Base-by-base conservation (phyloP, 2,797 vertebrate species). In the Sternarchorhynchus goeldii region DNA sequence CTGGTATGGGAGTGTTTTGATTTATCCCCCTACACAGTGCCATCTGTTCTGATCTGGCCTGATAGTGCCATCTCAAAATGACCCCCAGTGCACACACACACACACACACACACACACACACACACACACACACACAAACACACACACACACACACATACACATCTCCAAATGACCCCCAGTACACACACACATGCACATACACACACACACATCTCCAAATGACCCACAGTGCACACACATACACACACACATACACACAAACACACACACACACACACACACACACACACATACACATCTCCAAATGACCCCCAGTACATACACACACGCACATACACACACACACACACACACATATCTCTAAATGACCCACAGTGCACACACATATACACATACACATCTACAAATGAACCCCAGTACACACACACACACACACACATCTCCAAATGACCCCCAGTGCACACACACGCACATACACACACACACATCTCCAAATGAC, bases 211-310 rank as follows among this genome's bases (percentile, higher is more conserved):
- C 76, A 68, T 79, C 21, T 59, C 70, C 76, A 53, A 29, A 41
- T 63, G 80, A 82, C 82, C 85, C 14, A 81, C 76, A 67, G 55
- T 70, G 78, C 82, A 76, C 74, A 32, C 68, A 71, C 71, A 50
- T 34, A 41, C 63, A 65, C 32, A 64, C 31, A 64, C 39, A 41
- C 39, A 41, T 7, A 41, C 39, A 41, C 6, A 41, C 39, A 41
- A 4, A 41, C 39, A 41, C 39, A 41, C 39, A 41, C 39, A 41
- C 39, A 41, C 39, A 41, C 7, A 8, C 39, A 41, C 39, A 41
- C 6, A 41, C 10, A 1, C 39, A 41, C 6, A 7, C 39, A 41
- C 41, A 45, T 12, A 45, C 14, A 6, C 39, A 41, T 41, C 8
- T 8, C 41, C 41, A 45, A 45, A 45, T 45, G 41, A 45, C 41